Conservation (phyloP, 2,888 invertebrate species). For the Orthonevra nobilis region DNA sequence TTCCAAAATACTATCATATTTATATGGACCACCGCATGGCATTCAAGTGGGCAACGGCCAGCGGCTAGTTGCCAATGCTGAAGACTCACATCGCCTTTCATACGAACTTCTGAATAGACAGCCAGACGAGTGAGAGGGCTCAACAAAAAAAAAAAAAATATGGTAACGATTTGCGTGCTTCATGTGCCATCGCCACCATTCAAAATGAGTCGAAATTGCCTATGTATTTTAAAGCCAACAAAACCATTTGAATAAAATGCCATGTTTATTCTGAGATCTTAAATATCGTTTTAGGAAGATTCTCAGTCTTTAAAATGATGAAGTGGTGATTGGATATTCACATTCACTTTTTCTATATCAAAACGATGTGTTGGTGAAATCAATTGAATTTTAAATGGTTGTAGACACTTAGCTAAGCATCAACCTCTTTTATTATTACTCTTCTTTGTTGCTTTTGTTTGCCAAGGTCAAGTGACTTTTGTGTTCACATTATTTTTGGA, state of each 20-base stretch:
- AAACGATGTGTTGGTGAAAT: conserved; percentile 29
- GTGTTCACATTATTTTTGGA: conserved; percentile 24
- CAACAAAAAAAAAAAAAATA: conserved; percentile 24
- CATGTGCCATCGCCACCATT: conserved; percentile 40
- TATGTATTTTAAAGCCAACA: conserved; percentile 26
- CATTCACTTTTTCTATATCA: conserved; percentile 54
- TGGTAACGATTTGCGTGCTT: conserved; percentile 44
- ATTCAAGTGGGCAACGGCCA: conserved; percentile 52
- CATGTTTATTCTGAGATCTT: conserved; percentile 33
- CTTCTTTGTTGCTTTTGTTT: conserved; percentile 47
- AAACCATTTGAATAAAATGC: conserved; percentile 43
- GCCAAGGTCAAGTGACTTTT: conserved; percentile 46
- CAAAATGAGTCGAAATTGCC: conserved; percentile 8
- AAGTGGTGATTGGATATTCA: conserved; percentile 32
- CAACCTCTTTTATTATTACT: conserved; percentile 41
- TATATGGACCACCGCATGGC: conserved; percentile 73
- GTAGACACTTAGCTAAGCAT: conserved; percentile 37
- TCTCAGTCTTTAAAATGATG: background rate
- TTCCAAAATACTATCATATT: conserved; percentile 77
- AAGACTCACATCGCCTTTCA: conserved; percentile 56
- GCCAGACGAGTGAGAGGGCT: conserved; percentile 40
- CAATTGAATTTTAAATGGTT: conserved; percentile 47
- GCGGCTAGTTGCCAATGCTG: conserved; percentile 46
- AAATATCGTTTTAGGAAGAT: conserved; percentile 43
- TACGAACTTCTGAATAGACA: conserved; percentile 33